These are phyloP conservation scores for Xerus inauris DNA, from an alignment of 2,113 vertebrate species.

Conservation along the genomic window DNA sequence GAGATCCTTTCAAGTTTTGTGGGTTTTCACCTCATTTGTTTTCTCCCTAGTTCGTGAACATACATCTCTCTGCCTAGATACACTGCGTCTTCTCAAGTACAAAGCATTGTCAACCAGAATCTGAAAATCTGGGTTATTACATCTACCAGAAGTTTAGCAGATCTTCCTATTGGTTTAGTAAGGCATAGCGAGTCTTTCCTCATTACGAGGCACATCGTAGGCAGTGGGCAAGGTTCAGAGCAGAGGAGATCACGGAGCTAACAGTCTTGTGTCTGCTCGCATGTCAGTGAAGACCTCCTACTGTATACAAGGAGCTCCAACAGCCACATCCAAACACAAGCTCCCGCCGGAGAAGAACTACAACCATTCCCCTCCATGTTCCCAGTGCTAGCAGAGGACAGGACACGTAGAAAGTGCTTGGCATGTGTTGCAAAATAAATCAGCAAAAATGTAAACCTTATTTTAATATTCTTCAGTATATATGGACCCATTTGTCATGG, in stretches of 20 bases:
- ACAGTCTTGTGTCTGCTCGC: background rate
- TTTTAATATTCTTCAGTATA: background rate
- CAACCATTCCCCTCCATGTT: background rate
- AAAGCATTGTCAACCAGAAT: background rate
- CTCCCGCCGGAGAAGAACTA: background rate
- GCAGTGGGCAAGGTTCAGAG: rapidly evolving
- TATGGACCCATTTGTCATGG: background rate
- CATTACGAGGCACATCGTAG: background rate
- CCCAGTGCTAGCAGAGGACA: background rate
- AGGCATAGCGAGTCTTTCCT: background rate
- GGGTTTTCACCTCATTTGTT: background rate
- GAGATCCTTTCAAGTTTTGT: background rate
- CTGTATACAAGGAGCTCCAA: background rate
- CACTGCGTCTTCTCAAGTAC: background rate
- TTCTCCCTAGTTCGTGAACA: background rate
- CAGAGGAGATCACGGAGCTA: background rate
- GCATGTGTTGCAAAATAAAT: background rate
- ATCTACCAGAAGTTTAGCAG: background rate
- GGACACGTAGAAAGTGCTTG: background rate
- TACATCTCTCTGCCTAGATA: background rate
- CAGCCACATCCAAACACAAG: background rate
- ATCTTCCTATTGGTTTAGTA: background rate
- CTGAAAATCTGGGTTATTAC: background rate
- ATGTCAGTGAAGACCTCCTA: background rate
- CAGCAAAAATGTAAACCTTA: background rate